Percentiles rank a stretch among this genome's conserved stretches.
phyloP scores from a whole-genome alignment of 2,888 invertebrate species.

The Altica lythri region DNA sequence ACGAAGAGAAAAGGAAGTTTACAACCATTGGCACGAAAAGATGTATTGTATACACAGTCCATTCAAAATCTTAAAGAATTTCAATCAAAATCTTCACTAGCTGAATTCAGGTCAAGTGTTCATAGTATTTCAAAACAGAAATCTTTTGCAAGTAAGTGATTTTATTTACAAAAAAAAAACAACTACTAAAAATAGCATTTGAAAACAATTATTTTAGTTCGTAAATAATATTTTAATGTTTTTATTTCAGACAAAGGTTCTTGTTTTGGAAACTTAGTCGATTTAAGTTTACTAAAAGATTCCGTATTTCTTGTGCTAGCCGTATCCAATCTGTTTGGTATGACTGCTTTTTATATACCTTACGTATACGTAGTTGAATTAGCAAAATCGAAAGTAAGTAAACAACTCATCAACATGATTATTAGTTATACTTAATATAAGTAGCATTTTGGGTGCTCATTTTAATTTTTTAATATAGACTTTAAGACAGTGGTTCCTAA shows the following conservation, averaged over 20 bases:
- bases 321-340: constrained; percentile 93
- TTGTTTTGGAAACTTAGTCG: constrained; percentile 55
- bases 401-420: no score
- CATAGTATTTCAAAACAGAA: constrained; percentile 89
- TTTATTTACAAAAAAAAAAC: constrained; percentile 58
- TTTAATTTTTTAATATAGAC: no score
- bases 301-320: constrained; percentile 90
- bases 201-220: not conserved
- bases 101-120: constrained; percentile 89
- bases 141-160: no score
- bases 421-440: no score
- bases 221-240: constrained; percentile 42
- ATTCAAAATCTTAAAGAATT: constrained; percentile 91
- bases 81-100: constrained; percentile 88
- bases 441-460: no score
- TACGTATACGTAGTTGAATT: constrained; percentile 92
- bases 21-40: constrained; percentile 90
- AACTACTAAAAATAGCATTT: constrained; percentile 61
- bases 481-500: no score
- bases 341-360: constrained; percentile 96
- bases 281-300: constrained; percentile 75
- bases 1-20: constrained; percentile 61
- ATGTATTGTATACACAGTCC: constrained; percentile 97
- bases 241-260: constrained; percentile 17
- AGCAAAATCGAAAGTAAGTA: constrained; percentile 71